These are phyloP conservation scores for Cardiocondyla obscurior DNA, from an alignment of 1,140 invertebrate species.

Conservation along the genomic window DNA sequence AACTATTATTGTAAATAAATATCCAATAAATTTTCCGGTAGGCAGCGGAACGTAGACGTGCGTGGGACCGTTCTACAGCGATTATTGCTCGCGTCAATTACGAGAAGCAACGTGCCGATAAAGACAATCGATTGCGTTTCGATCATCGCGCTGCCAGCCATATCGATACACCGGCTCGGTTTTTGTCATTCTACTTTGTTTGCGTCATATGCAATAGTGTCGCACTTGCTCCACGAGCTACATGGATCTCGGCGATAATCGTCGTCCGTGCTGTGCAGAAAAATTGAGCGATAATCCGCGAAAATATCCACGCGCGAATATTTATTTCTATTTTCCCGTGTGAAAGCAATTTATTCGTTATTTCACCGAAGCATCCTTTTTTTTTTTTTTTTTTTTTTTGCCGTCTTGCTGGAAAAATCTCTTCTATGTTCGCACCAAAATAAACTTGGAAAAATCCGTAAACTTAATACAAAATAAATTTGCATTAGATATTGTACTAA, in stretches of 20 bases:
- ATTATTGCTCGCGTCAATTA: background rate
- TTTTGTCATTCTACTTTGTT: conserved; percentile 54
- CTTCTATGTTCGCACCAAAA: no score
- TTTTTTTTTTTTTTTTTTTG: conserved; percentile 7
- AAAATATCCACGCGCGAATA: background rate
- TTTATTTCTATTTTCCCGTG: background rate
- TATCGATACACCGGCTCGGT: background rate
- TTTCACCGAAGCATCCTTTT: background rate
- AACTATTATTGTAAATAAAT: conserved; percentile 53
- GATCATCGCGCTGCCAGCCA: conserved; percentile 24
- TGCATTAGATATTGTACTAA: background rate
- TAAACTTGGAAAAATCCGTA: background rate
- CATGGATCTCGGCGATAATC: conserved; percentile 44
- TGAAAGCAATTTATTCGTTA: background rate
- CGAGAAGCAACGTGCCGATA: conserved; percentile 28
- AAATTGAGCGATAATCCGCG: conserved; percentile 22
- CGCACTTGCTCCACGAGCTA: conserved; percentile 21
- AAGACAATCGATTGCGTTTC: conserved; percentile 45
- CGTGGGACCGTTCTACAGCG: background rate
- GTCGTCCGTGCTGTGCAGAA: background rate
- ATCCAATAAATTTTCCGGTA: conserved; percentile 31
- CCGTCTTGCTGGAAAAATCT: background rate
- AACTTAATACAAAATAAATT: background rate
- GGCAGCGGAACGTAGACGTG: background rate
- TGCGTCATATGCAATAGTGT: background rate